Conservation (phyloP, 2,797 vertebrate genomes). For the Hydrocynus forskahlii region DNA sequence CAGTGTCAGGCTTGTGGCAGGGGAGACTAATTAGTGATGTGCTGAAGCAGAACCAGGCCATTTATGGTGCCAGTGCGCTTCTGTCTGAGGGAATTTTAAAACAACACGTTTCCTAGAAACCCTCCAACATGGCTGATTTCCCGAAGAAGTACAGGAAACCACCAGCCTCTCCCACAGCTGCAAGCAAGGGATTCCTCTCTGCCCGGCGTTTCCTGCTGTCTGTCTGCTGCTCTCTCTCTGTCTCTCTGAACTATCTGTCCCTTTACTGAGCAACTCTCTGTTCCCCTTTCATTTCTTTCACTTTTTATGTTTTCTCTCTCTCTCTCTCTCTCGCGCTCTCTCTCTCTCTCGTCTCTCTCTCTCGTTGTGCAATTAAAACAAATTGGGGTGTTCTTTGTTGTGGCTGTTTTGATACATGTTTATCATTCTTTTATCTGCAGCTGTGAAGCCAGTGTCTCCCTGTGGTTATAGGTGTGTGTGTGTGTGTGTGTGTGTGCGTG, state of each 20-base stretch:
- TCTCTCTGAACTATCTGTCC: constrained; percentile 20
- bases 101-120: constrained; percentile 71
- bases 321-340: constrained; percentile 10
- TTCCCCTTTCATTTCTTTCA: constrained; percentile 50
- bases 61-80: constrained; percentile 44
- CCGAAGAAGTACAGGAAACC: constrained; percentile 75
- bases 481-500: constrained; percentile 38
- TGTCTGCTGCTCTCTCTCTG: constrained; percentile 28
- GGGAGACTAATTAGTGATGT: constrained; percentile 6
- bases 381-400: neutral
- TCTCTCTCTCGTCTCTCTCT: constrained; percentile 35
- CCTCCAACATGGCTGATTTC: constrained; percentile 69
- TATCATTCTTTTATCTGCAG: constrained; percentile 25
- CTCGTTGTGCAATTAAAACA: neutral
- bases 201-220: constrained; percentile 66
- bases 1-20: neutral
- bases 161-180: constrained; percentile 73
- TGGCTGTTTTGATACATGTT: constrained; percentile 36
- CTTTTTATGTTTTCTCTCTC: constrained; percentile 31
- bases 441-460: constrained; percentile 3
- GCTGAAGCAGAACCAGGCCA: constrained; percentile 16
- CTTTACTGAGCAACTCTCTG: constrained; percentile 13
- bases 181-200: constrained; percentile 69
- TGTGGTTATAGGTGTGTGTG: constrained; percentile 41
- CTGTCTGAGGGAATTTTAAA: constrained; percentile 43